A percentile compares a stretch with the other conserved stretches of the same genome.
Conservation (phyloP, 2,797 vertebrate species). For the Anabas testudineus region DNA sequence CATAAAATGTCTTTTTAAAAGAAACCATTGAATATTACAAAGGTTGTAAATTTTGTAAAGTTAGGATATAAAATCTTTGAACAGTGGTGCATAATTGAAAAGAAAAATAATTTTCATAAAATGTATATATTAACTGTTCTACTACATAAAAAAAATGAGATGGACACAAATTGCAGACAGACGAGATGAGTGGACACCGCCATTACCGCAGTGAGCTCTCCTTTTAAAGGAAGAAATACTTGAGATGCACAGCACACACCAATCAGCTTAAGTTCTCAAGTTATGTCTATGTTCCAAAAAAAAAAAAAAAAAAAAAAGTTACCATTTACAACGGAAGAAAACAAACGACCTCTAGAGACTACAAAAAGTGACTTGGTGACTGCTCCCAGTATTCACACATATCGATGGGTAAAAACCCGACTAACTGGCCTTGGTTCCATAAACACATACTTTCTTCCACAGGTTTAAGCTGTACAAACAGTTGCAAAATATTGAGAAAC, state of each 20-base stretch:
- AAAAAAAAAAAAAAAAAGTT: slow-evolving; percentile 15
- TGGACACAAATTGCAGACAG: slow-evolving; percentile 81
- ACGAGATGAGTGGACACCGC: slow-evolving; percentile 78
- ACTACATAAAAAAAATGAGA: slow-evolving; percentile 83
- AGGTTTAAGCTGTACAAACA: slow-evolving; percentile 78
- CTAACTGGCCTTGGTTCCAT: slow-evolving; percentile 80
- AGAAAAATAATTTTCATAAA: slow-evolving; percentile 85
- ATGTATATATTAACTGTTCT: slow-evolving; percentile 88
- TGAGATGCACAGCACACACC: slow-evolving; percentile 79
- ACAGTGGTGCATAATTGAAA: slow-evolving; percentile 85
- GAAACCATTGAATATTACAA: slow-evolving; percentile 88
- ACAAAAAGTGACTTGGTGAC: slow-evolving; percentile 83
- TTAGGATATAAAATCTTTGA: slow-evolving; percentile 89
- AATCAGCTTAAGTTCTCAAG: slow-evolving; percentile 77
- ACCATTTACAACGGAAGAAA: slow-evolving; percentile 73
- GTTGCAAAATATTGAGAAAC: slow-evolving; percentile 54
- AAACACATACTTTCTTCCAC: slow-evolving; percentile 69
- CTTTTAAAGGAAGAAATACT: slow-evolving; percentile 74
- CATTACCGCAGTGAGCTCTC: slow-evolving; percentile 73
- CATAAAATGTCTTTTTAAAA: slow-evolving; percentile 88
- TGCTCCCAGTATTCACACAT: slow-evolving; percentile 76
- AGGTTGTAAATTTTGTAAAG: slow-evolving; percentile 87
- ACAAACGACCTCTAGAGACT: slow-evolving; percentile 63
- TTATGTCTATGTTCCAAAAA: slow-evolving; percentile 67
- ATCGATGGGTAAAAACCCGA: slow-evolving; percentile 58